Percentiles rank a stretch among this genome's conserved stretches.
Evolutionary conservation across 2,113 vertebrate genomes (phyloP).

Genomic region (Salminus brasiliensis): DNA sequence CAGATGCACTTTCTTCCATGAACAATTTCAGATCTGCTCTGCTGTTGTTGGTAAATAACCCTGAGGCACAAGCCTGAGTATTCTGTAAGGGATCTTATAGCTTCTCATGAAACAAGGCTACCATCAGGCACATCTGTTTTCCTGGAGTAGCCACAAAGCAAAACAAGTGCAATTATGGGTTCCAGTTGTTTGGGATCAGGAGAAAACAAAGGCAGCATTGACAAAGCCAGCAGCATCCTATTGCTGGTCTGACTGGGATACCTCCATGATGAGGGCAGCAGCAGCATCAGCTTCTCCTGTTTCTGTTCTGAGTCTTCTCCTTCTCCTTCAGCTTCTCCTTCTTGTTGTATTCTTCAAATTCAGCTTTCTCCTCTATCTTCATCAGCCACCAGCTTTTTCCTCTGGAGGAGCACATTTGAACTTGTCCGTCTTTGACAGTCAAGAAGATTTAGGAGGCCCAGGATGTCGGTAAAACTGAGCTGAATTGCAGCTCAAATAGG

Average conservation of each 20-base stretch:
- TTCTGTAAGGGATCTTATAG: conserved; percentile 15
- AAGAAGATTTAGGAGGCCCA: too few relatives aligned
- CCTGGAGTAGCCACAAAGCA: conserved; percentile 16
- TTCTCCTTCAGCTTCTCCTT: neutral
- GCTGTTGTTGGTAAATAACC: conserved; percentile 28
- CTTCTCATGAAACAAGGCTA: neutral
- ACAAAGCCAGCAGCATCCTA: neutral
- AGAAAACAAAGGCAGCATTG: conserved; percentile 9
- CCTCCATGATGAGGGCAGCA: neutral
- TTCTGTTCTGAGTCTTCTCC: neutral
- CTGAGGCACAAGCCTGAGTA: neutral
- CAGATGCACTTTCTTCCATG: conserved; percentile 4
- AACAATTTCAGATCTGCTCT: conserved; percentile 18
- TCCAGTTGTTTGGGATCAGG: conserved; percentile 30
- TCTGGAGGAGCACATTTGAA: too few relatives aligned
- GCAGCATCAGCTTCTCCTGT: neutral
- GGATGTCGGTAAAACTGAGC: too few relatives aligned
- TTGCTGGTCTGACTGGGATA: neutral
- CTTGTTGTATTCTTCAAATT: too few relatives aligned
- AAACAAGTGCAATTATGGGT: conserved; percentile 28
- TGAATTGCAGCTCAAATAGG: too few relatives aligned
- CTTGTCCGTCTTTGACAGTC: too few relatives aligned
- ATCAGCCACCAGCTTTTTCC: too few relatives aligned
- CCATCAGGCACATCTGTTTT: conserved; percentile 12
- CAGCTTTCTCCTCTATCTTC: too few relatives aligned